phyloP scores from a whole-genome alignment of 1,140 invertebrate species.

The Leptestheria dahalacensis region DNA sequence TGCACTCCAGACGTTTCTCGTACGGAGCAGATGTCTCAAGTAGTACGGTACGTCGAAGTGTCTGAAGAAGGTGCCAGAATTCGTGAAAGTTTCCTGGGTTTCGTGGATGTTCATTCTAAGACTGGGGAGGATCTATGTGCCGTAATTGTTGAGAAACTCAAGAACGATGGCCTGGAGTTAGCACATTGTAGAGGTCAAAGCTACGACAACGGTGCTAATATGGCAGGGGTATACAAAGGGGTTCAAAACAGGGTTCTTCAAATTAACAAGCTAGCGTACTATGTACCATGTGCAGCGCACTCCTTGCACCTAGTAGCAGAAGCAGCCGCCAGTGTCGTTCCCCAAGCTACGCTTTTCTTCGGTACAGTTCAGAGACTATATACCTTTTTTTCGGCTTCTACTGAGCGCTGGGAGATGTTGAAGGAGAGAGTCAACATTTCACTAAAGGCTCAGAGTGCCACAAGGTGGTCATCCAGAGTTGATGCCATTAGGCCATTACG shows the following conservation, averaged over 20 bases:
- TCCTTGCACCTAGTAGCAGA: background rate
- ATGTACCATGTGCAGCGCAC: constrained; percentile 9
- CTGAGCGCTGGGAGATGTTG: constrained; percentile 4
- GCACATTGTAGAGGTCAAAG: constrained; percentile 25
- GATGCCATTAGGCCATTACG: constrained; percentile 2
- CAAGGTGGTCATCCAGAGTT: constrained; percentile 4
- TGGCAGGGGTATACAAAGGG: constrained; percentile 24
- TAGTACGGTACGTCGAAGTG: constrained; percentile 15
- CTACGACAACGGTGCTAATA: constrained; percentile 27
- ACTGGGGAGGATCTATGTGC: constrained; percentile 14
- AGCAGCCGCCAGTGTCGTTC: background rate
- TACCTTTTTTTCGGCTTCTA: constrained; percentile 8
- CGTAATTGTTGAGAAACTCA: constrained; percentile 17
- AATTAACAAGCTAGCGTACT: constrained; percentile 16
- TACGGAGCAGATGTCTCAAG: constrained; percentile 16
- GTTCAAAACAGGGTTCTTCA: constrained; percentile 19
- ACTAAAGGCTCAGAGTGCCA: background rate
- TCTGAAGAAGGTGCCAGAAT: background rate
- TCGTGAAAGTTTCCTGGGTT: constrained; percentile 18
- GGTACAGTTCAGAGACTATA: constrained; percentile 4
- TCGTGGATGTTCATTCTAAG: constrained; percentile 18
- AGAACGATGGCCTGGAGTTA: constrained; percentile 16
- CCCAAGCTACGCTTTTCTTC: background rate
- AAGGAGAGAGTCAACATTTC: background rate
- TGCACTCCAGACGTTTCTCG: constrained; percentile 18